Evolutionary conservation across 2,797 vertebrate genomes (phyloP), one percentile per base, ranked within the genome.

Genomic region (Alcedo quadribrachys): DNA sequence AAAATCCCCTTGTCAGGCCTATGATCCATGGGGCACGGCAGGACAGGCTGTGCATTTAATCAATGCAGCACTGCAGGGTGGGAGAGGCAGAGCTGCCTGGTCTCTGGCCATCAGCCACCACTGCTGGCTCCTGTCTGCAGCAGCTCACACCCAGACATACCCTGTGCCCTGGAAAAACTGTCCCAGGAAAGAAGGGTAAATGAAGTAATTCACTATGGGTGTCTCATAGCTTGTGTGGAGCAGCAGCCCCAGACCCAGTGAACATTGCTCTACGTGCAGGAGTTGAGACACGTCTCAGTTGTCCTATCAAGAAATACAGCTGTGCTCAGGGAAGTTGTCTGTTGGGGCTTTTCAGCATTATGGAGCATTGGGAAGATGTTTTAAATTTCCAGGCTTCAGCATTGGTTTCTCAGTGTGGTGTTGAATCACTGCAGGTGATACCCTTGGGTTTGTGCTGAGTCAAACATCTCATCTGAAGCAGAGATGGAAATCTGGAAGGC

Each of bases 61-160:
- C 9, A 24, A 18, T 5, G 28, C 42, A 24, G 24, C 4, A 24
- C 46, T 45, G 57, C 63, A 57, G 80, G n/a, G 24, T 7, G 6
- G 2, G 6, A 12, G n/a, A 50, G 33, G 4, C 0, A 1, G 4
- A 15, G 37, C 18, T 66, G 18, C 27, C 14, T 3, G 2, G 19
- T 12, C 53, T 70, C 66, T 19, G 53, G 32, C 61, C 16, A 8
- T 35, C 4, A 4, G 20, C n/a, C 62, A 62, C 11, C 45, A 40
- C 57, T 25, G 28, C 10, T 27, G 20, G 28, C 35, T 40, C 42
- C 55, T 53, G 63, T 27, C 35, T 53, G 25, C 35, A 33, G 42
- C 57, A 85, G 12, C 68, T 76, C 51, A 12, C 24, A 21, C 9
- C 11, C 46, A 50, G 73, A 76, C 28, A 18, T 50, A 21, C 46